Evolutionary conservation across 1,140 invertebrate species (phyloP).

Genomic region (Drosophila lini): DNA sequence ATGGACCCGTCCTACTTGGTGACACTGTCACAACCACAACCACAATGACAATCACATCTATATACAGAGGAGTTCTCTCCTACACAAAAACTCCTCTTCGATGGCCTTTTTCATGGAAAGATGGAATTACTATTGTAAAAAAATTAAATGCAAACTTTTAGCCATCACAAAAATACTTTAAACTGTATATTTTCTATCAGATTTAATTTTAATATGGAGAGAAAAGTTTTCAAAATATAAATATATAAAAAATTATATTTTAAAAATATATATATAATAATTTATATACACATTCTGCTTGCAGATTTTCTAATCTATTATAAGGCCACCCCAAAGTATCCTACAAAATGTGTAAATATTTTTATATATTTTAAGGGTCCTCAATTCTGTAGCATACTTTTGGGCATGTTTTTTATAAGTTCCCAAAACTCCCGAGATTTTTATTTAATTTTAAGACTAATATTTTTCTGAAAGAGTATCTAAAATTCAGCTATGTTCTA

Average conservation of each 20-base stretch:
- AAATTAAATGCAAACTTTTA: not conserved
- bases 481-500: not conserved
- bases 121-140: too few species aligned
- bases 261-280: too few species aligned
- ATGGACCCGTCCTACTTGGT: conserved; percentile 53
- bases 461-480: not conserved
- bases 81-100: not conserved
- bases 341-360: not conserved
- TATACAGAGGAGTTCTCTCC: not conserved
- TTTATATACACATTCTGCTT: not conserved
- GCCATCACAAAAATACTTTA: not conserved
- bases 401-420: accelerated
- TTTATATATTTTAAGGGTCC: not conserved
- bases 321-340: not conserved
- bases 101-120: not conserved
- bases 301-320: not conserved
- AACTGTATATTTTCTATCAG: too few species aligned
- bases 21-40: conserved; percentile 15
- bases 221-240: not conserved
- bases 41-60: not conserved
- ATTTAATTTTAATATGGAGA: too few species aligned
- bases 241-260: not conserved
- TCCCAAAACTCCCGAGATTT: not conserved
- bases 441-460: too few species aligned
- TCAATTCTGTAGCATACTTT: not conserved